These are phyloP conservation scores for Romanogobio albipinnatus DNA, from an alignment of 2,113 vertebrate genomes.

Conservation along the genomic window DNA sequence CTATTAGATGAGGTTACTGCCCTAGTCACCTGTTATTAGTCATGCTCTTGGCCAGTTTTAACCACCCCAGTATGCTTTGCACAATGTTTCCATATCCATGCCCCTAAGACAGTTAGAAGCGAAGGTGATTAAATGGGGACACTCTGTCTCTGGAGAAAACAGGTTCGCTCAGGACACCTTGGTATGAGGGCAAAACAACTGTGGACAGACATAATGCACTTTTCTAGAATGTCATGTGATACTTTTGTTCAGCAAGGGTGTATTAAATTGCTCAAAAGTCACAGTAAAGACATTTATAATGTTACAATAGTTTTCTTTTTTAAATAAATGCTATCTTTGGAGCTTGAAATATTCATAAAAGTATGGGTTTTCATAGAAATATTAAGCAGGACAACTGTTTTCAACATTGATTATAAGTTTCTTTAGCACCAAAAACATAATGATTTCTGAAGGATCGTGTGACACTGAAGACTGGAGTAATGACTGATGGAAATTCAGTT, in stretches of 20 bases:
- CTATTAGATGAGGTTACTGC: constrained; percentile 63
- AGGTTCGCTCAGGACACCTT: constrained; percentile 62
- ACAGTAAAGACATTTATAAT: neutral
- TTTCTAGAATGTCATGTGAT: neutral
- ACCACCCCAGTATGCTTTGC: constrained; percentile 70
- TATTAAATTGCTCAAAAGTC: neutral
- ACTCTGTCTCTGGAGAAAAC: constrained; percentile 58
- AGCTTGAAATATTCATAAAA: neutral
- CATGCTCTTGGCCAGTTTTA: constrained; percentile 76
- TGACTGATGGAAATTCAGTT: neutral
- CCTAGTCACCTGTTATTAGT: constrained; percentile 71
- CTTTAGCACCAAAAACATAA: neutral
- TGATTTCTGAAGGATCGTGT: neutral
- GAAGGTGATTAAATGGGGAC: constrained; percentile 67
- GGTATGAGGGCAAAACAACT: constrained; percentile 19
- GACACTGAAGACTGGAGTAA: neutral
- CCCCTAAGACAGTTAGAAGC: constrained; percentile 65
- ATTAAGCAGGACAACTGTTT: neutral
- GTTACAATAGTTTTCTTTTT: neutral
- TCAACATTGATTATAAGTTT: neutral
- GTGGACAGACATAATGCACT: neutral
- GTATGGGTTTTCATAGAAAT: neutral
- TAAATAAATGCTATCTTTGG: neutral
- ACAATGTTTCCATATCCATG: constrained; percentile 57
- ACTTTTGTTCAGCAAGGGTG: neutral